Base-by-base conservation (phyloP, 1,140 invertebrate species). In the Phenacoccus solenopsis region DNA sequence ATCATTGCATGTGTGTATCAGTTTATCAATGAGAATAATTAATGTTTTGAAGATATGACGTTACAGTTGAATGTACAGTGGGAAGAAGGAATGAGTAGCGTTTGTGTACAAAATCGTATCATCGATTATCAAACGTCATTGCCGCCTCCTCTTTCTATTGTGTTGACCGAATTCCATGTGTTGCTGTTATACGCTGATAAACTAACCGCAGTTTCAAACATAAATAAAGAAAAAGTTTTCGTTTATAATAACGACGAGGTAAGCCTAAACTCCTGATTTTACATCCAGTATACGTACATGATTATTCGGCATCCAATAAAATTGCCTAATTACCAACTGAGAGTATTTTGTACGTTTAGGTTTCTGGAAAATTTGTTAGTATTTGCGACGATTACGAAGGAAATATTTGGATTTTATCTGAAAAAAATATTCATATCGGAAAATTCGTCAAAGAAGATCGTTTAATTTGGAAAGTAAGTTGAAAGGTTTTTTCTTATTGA, bases 81-180 rank as follows among this genome's bases (percentile, higher is more conserved):
- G 57, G 83, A 74, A 85, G 56, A 82, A 84, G 73, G 70, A 71
- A 22, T 57, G 57, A 35, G 69, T 69, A 5, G n/a, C n/a, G 56
- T 72, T 10, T 67, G 64, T n/a, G 69, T 71, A 5, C 59, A 68
- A 32, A 70, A 32, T 24, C 67, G 56, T 1, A 9, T 56, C 28
- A 25, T 71, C 13, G 67, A 61, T 28, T 70, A 38, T 57, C 69
- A 72, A 16, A 56, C 61, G 61, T 68, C 67, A 30, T 70, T 70
- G n/a, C 20, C 59, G 27, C 12, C 61, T 16, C 59, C 69, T 16
- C 78, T 90, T 5, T 84, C 88, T 0, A 89, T 96, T 76, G 87
- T 93, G 2, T 77, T 96, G 16, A 97, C 94, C 1, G 88, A 96
- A 78, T 97, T 95, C 80, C 94, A 98, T 79, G 87, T 88, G 12